A percentile compares a stretch with the other conserved stretches of the same genome.
These are phyloP conservation scores for Eugnorisma glareosa DNA, from an alignment of 2,888 invertebrate genomes.

Conservation along the genomic window DNA sequence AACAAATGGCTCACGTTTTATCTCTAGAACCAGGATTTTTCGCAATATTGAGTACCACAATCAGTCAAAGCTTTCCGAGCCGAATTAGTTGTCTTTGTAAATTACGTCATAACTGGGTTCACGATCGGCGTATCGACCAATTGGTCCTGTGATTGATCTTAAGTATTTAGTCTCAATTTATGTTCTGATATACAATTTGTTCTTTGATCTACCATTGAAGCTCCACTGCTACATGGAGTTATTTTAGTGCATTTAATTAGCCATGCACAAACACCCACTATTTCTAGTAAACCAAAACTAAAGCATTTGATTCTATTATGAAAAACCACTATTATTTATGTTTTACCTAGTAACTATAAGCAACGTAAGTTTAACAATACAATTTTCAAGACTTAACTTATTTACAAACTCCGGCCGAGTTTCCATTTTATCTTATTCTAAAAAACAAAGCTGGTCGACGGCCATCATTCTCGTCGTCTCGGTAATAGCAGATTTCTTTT, in stretches of 20 bases:
- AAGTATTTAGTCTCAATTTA: neutral
- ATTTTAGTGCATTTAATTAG: neutral
- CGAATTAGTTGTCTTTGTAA: conserved; percentile 32
- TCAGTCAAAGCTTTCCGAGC: conserved; percentile 47
- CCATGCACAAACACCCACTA: neutral
- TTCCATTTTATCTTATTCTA: conserved; percentile 16
- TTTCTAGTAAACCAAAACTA: neutral
- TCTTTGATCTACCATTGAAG: neutral
- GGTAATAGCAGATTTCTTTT: conserved; percentile 70
- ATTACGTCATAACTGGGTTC: conserved; percentile 41
- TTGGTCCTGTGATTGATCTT: conserved; percentile 21
- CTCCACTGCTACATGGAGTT: neutral
- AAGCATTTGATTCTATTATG: neutral
- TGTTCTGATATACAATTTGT: neutral
- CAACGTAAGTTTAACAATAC: neutral
- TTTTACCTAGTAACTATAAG: neutral
- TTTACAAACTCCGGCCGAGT: neutral
- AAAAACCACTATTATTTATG: neutral
- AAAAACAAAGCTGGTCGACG: conserved; percentile 49
- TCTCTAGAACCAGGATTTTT: conserved; percentile 47
- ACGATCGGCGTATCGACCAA: conserved; percentile 11
- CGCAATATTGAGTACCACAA: conserved; percentile 50
- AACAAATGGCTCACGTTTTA: conserved; percentile 55
- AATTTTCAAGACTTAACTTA: neutral
- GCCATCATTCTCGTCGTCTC: conserved; percentile 66